phyloP scores from a whole-genome alignment of 2,888 invertebrate species.

The Drosophila fungiperda region DNA sequence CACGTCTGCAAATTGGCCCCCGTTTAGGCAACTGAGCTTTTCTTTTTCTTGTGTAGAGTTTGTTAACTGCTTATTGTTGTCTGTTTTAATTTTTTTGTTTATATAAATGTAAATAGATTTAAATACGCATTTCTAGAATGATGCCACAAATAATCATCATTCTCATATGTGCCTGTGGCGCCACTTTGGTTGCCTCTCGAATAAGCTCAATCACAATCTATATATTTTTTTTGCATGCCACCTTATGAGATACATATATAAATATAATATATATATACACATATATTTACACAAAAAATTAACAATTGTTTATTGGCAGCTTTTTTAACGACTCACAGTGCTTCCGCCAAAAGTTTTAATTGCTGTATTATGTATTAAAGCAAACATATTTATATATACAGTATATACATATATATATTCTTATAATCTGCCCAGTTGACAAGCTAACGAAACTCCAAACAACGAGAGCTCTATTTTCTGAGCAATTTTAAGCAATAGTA shows the following conservation, averaged over 20 bases:
- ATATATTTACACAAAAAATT: constrained; percentile 21
- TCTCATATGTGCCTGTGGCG: constrained; percentile 66
- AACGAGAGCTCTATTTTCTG: constrained; percentile 48
- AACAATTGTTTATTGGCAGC: constrained; percentile 40
- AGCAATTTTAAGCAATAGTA: constrained; percentile 11
- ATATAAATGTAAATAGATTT: constrained; percentile 55
- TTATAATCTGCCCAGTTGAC: constrained; percentile 49
- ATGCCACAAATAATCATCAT: constrained; percentile 28
- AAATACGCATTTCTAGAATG: constrained; percentile 37
- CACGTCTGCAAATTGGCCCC: constrained; percentile 64
- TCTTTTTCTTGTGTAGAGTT: constrained; percentile 19
- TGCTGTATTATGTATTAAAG: constrained; percentile 36
- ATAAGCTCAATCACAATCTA: constrained; percentile 63
- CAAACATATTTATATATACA: constrained; percentile 16
- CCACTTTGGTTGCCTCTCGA: constrained; percentile 63
- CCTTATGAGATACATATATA: constrained; percentile 7
- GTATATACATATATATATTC: constrained; percentile 16
- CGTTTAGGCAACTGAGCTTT: constrained; percentile 28
- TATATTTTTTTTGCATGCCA: constrained; percentile 13
- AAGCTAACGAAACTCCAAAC: constrained; percentile 38
- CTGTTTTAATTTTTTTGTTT: constrained; percentile 42
- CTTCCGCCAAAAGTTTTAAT: constrained; percentile 37
- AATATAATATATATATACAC: constrained; percentile 2
- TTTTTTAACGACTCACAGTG: constrained; percentile 36
- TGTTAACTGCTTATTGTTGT: constrained; percentile 58